Evolutionary conservation across 2,888 invertebrate genomes (phyloP).

Genomic region (Ecdyonurus torrentis): DNA sequence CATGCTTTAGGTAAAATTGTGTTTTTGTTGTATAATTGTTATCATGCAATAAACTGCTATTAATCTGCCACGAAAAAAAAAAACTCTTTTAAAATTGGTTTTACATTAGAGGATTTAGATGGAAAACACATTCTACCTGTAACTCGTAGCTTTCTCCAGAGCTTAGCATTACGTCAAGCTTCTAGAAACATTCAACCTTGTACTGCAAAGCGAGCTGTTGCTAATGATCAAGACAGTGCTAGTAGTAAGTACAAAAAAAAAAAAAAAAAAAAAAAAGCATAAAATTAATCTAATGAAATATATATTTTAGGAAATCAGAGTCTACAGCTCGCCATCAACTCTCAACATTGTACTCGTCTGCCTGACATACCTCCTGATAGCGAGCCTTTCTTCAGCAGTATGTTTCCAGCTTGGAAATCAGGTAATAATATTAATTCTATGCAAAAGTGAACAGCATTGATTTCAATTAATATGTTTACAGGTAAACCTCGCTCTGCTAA

Average conservation of each 20-base stretch:
- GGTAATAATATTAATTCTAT: not conserved
- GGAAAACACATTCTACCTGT: not conserved
- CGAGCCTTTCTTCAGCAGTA: not conserved
- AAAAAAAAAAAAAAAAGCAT: not conserved
- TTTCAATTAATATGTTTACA: not conserved
- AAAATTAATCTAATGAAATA: too few relatives aligned
- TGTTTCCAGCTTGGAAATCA: not conserved
- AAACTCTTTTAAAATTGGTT: too few relatives aligned
- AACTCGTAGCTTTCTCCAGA: not conserved
- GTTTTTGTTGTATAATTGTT: not conserved
- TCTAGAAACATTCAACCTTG: not conserved
- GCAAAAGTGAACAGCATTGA: not conserved
- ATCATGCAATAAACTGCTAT: not conserved
- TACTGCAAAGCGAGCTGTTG: not conserved
- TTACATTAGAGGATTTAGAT: not conserved
- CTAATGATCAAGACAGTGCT: not conserved
- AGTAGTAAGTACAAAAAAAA: not conserved
- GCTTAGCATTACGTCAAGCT: not conserved
- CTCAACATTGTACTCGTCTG: not conserved
- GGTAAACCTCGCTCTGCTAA: not conserved
- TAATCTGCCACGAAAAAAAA: not conserved
- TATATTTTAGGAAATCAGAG: not conserved
- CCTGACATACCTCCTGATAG: not conserved
- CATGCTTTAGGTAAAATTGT: conserved; percentile 34
- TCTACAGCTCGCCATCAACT: not conserved